These are phyloP conservation scores for Eurystomus glaucurus DNA, from an alignment of 2,797 vertebrate species.

Conservation along the genomic window DNA sequence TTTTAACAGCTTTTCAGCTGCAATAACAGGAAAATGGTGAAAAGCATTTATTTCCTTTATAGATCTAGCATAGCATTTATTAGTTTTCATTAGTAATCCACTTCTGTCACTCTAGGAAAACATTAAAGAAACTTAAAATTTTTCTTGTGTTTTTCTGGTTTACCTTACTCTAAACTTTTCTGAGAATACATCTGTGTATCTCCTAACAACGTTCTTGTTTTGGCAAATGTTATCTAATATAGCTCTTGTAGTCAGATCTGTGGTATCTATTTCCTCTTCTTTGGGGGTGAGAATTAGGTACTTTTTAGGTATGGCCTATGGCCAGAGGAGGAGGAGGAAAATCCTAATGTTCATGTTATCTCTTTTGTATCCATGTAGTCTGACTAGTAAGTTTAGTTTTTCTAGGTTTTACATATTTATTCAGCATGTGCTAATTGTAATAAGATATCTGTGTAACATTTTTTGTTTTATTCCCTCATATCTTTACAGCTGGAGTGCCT, in stretches of 20 bases:
- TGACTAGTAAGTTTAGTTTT: background rate
- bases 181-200: background rate
- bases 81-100: background rate
- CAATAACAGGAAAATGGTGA: background rate
- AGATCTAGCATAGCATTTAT: background rate
- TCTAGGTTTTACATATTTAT: background rate
- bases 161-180: background rate
- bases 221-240: background rate
- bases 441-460: background rate
- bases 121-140: background rate
- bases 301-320: background rate
- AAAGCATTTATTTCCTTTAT: background rate
- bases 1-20: background rate
- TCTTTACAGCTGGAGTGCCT: slow-evolving; percentile 93
- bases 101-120: background rate
- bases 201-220: background rate
- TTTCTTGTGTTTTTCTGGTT: background rate
- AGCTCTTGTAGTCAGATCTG: background rate
- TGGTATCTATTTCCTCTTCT: background rate
- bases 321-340: background rate
- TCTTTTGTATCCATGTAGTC: background rate
- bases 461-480: slow-evolving; percentile 1
- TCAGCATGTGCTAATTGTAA: background rate
- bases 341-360: background rate
- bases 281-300: background rate